Conservation (phyloP, 2,797 vertebrate species). For the Poeciliopsis gracilis region DNA sequence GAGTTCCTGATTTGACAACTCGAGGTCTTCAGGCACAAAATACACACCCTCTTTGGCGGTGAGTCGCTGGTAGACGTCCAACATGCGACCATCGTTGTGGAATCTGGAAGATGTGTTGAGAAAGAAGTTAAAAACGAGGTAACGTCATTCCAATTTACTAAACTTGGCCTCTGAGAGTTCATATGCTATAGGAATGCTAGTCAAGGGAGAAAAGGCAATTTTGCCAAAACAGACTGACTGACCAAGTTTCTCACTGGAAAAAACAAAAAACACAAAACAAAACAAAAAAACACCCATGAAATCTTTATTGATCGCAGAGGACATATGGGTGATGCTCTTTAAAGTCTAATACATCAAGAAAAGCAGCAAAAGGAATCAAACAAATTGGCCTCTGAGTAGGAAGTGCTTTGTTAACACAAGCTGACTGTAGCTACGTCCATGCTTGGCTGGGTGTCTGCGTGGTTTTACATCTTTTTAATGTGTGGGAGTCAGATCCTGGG, state of each 20-base stretch:
- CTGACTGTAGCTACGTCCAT: constrained; percentile 53
- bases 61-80: constrained; percentile 86
- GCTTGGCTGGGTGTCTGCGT: constrained; percentile 54
- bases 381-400: constrained; percentile 72
- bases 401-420: constrained; percentile 67
- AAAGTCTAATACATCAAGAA: constrained; percentile 60
- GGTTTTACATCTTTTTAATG: constrained; percentile 58
- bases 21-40: constrained; percentile 89
- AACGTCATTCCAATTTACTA: constrained; percentile 32
- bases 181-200: not conserved
- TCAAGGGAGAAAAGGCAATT: constrained; percentile 11
- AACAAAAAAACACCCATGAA: not conserved
- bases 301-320: constrained; percentile 58
- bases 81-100: constrained; percentile 85
- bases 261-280: not conserved
- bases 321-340: constrained; percentile 34
- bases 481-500: constrained; percentile 75
- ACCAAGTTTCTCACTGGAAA: constrained; percentile 11
- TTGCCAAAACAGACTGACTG: constrained; percentile 35
- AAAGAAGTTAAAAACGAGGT: constrained; percentile 7
- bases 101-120: constrained; percentile 74
- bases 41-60: constrained; percentile 84
- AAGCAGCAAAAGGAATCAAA: constrained; percentile 69
- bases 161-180: constrained; percentile 28
- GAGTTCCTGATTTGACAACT: constrained; percentile 93